Conservation (phyloP, 2,797 vertebrate species). For the Lacerta viridis region DNA sequence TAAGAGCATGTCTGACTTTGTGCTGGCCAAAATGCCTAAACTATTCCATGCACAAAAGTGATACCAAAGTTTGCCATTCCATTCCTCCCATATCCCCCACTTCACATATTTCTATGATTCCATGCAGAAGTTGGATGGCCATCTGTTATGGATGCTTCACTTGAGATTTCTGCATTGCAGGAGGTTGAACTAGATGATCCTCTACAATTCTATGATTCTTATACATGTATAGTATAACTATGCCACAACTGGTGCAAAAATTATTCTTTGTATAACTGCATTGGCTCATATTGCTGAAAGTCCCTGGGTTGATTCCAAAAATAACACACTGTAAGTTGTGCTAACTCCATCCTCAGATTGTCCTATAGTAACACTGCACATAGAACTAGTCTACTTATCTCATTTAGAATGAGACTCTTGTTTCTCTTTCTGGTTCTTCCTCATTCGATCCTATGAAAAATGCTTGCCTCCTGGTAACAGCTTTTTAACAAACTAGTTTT, state of each 20-base stretch:
- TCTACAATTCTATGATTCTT: too few relatives aligned
- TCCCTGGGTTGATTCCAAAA: neutral
- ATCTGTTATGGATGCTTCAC: too few relatives aligned
- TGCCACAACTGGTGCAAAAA: neutral
- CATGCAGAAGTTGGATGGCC: neutral
- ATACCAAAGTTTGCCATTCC: neutral
- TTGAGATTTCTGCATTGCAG: neutral
- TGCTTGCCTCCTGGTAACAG: too few relatives aligned
- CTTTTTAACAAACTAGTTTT: too few relatives aligned
- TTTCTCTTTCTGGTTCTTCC: too few relatives aligned
- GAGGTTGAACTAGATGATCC: too few relatives aligned
- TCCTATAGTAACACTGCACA: neutral
- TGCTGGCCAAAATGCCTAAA: neutral
- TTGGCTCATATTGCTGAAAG: neutral
- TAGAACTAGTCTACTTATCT: neutral
- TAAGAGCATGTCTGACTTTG: neutral
- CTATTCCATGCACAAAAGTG: neutral
- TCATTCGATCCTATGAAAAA: too few relatives aligned
- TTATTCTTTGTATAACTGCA: neutral
- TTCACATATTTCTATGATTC: neutral
- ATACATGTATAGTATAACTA: neutral
- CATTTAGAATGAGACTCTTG: too few relatives aligned
- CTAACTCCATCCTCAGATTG: neutral
- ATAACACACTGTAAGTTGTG: neutral
- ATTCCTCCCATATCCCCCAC: neutral